Percentiles rank a stretch among this genome's conserved stretches.
Evolutionary conservation across 2,797 vertebrate species (phyloP).

Genomic region (Sus cebifrons): DNA sequence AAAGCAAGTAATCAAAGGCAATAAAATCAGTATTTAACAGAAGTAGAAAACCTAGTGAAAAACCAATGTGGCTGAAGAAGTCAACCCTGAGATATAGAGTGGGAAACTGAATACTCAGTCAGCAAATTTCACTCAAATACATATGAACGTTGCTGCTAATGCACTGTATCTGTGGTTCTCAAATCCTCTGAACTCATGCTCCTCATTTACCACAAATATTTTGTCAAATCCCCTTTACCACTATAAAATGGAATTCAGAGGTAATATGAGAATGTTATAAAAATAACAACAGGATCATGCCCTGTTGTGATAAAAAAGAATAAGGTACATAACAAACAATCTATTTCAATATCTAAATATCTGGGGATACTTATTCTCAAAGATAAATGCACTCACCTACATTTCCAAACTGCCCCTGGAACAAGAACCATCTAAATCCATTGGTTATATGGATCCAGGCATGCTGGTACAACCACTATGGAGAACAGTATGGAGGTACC

Average conservation of each 20-base stretch:
- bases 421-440: background rate
- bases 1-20: background rate
- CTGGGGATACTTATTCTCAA: background rate
- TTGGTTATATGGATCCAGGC: background rate
- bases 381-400: background rate
- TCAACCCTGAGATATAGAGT: background rate
- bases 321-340: background rate
- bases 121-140: background rate
- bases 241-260: background rate
- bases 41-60: background rate
- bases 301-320: background rate
- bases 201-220: background rate
- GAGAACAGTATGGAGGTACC: too few relatives aligned
- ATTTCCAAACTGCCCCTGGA: background rate
- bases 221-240: background rate
- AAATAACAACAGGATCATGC: background rate
- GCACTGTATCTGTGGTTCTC: background rate
- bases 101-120: background rate
- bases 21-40: background rate
- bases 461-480: background rate
- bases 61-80: background rate
- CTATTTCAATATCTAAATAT: background rate
- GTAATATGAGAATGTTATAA: background rate
- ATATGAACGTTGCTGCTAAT: background rate
- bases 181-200: background rate